Evolutionary conservation across 2,888 invertebrate species (phyloP), one percentile per base, ranked within the genome.

Genomic region (Branchipolynoe longqiensis): DNA sequence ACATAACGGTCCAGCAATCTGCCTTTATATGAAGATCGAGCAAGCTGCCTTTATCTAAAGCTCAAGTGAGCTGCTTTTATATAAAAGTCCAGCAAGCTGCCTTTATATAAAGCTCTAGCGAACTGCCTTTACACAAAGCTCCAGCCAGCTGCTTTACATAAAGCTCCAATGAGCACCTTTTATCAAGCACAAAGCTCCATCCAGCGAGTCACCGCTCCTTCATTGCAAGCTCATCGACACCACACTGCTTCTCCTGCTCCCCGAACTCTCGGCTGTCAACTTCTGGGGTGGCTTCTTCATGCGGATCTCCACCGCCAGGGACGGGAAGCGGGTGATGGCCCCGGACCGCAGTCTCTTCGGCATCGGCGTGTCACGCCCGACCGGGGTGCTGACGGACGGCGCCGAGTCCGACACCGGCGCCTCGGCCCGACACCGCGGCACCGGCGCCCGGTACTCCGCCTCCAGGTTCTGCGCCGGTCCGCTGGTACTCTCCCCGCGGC

Each of bases 341-440:
- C 78, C 78, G 8, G 78, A 41, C 54, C 78, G 25, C 1, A 78
- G 41, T 48, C 78, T 78, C 4, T 48, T 41, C 3, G 78, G 78
- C 78, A 78, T 78, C 1, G 78, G 78, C 4, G 78, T 78, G 78
- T 78, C 78, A 25, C 78, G 41, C 1, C 78, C 54, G 28, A 54
- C 48, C 0, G 78, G 78, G 25, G 54, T 78, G 33, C 69, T 33
- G 38, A n/a, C 22, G 14, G 78, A 0, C 18, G 48, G 12, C 28
- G 28, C 18, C 28, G 41, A 28, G 18, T 78, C 78, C 1, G 48
- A 14, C 6, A 28, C 48, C 25, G 54, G 78, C 1, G 48, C 28
- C 28, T 78, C 78, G 1, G 78, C 12, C 28, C 78, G 25, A 28
- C 31, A 28, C 48, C n/a, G 18, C 4, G 48, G 12, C 78, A 31